Percentiles rank a stretch among this genome's conserved stretches.
Evolutionary conservation across 2,888 invertebrate genomes (phyloP).

Genomic region (Acanthosepion esculentum): DNA sequence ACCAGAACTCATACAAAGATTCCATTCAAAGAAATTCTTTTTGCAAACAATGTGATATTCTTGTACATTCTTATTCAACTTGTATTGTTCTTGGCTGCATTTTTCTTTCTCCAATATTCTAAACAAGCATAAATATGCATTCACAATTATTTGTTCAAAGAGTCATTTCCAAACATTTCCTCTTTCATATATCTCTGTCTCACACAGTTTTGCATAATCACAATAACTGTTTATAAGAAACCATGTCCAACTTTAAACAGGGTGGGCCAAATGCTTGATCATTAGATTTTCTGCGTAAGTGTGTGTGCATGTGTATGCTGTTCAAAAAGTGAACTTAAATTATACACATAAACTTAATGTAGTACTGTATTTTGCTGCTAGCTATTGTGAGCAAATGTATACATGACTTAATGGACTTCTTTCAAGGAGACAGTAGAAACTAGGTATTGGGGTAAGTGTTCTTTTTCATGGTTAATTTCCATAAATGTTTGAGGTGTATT

Average conservation of each 20-base stretch:
- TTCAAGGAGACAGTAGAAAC: no score
- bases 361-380: no score
- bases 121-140: constrained; percentile 33
- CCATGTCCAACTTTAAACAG: background rate
- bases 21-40: background rate
- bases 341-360: no score
- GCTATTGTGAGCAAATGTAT: no score
- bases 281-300: background rate
- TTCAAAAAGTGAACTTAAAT: no score
- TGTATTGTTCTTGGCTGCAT: background rate
- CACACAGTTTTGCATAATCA: constrained; percentile 12
- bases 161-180: background rate
- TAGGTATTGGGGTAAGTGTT: no score
- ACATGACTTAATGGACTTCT: no score
- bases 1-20: background rate
- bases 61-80: background rate
- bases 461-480: no score
- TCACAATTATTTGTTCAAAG: background rate
- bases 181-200: background rate
- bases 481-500: no score
- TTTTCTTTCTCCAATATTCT: background rate
- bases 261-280: background rate
- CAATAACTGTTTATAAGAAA: constrained; percentile 33
- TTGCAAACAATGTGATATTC: background rate
- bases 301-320: background rate